A percentile compares a stretch with the other conserved stretches of the same genome.
These are phyloP conservation scores for Apteryx mantelli DNA, from an alignment of 2,113 vertebrate species.

Conservation along the genomic window DNA sequence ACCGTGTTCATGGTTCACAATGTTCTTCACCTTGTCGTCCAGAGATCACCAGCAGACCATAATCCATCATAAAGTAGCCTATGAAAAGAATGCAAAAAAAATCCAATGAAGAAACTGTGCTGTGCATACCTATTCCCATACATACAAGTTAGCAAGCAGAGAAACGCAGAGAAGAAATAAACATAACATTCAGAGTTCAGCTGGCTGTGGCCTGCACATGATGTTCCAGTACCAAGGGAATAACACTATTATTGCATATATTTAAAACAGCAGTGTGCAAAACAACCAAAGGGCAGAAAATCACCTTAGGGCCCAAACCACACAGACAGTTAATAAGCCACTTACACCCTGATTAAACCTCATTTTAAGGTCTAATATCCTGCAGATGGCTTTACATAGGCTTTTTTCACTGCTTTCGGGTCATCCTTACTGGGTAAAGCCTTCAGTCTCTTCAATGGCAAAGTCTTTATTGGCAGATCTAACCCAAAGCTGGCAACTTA, in stretches of 20 bases:
- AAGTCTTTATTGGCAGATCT: background rate
- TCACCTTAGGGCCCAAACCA: background rate
- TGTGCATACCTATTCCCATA: background rate
- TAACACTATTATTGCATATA: background rate
- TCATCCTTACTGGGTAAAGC: background rate
- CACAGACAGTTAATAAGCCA: background rate
- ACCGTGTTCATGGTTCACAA: background rate
- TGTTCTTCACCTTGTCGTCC: background rate
- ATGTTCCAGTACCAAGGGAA: background rate
- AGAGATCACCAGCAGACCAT: background rate
- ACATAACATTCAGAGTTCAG: background rate
- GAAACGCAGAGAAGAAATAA: background rate
- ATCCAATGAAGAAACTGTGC: background rate
- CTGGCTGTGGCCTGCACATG: background rate
- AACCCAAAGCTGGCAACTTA: background rate
- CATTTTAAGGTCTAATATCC: background rate
- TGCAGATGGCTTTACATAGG: background rate
- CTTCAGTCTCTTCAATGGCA: background rate
- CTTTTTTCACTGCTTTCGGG: background rate
- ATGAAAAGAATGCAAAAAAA: background rate
- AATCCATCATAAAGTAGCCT: background rate
- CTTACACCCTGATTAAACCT: background rate
- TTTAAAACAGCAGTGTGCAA: background rate
- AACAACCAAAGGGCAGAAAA: background rate
- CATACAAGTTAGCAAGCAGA: background rate